Evolutionary conservation across 2,797 vertebrate genomes (phyloP), one percentile per base, ranked within the genome.

Genomic region (Peromyscus eremicus): DNA sequence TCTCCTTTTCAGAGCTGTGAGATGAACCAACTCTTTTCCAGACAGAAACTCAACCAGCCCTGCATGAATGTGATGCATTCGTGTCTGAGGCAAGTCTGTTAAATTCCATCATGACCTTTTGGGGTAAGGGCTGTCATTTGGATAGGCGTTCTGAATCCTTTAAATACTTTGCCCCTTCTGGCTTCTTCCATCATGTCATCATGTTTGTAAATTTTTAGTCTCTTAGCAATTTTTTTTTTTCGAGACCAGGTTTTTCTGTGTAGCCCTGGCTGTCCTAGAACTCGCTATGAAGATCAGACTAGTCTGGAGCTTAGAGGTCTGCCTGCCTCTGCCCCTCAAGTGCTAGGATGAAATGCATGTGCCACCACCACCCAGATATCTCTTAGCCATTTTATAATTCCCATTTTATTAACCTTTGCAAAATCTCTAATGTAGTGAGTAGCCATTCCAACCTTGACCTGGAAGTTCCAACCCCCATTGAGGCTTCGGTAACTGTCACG

Each of bases 51-150:
- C 3, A 62, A 62, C 40, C 89, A 90, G 43, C 37, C 95, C 8
- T 87, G 66, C 49, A 17, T 0, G 66, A 57, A 70, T 19, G 14
- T 13, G 73, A 62, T 75, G 25, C 12, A 60, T 12, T 62, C 6
- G 8, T 64, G 46, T 43, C 77, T 79, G 68, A 96, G 83, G 92
- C 66, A 62, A 96, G 43, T 92, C 95, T 98, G 77, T 91, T 70
- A 97, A 97, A 97, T 97, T 98, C 84, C 77, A 46, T 82, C 85
- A 19, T 90, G 52, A 29, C n/a, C 93, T 86, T 96, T 92, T 68
- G 91, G 70, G 93, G 79, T 68, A 68, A 68, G 62, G 13, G n/a
- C 52, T 83, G 1, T 81, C 52, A 91, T 97, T 96, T 96, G 52
- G 46, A 97, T 91, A 37, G 52, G 34, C 1, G 0, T 52, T 71